Base-by-base conservation (phyloP, 1,140 invertebrate species). In the Cardiocondyla obscurior region DNA sequence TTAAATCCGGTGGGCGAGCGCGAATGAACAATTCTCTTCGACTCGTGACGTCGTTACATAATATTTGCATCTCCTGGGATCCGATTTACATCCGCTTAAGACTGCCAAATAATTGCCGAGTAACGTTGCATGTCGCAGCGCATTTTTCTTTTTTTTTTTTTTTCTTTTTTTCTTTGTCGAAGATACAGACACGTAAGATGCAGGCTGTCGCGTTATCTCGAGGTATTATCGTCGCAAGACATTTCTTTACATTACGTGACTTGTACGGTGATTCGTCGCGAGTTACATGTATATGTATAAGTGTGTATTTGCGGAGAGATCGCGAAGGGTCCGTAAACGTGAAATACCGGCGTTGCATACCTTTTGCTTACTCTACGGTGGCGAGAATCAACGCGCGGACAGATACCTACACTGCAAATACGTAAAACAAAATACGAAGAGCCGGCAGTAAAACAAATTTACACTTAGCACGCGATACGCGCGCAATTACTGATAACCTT, bases 371-470 rank as follows among this genome's bases (percentile, higher is more conserved):
- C 5, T 33, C 19, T 33, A 22, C 57, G 5, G 19, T 36, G 55
- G 36, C 51, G 70, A 33, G 22, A 76, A 65, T 65, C 36, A 25
- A 19, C 46, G 60, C 46, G 58, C 25, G 39, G 16, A 39, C 1
- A 14, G 16, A 64, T 64, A 64, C n/a, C n/a, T 33, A 22, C 42
- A 25, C 0, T 14, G 46, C 22, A 42, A 79, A 79, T 53, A 53
- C 49, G 33, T 16, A 53, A 77, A 67, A 77, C 25, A 28, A 51
- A 64, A 14, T 28, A n/a, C 44, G 8, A 39, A 49, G n/a, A n/a
- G 16, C 36, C 16, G 16, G 33, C 10, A 22, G 16, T 67, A 67
- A 79, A 67, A 79, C 33, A 67, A 67, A 67, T 79, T 67, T 77
- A 12, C 33, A 57, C 33, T 16, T 62, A 49, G 49, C 39, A 65